phyloP scores from a whole-genome alignment of 2,113 vertebrate genomes.

The Lycocorax pyrrhopterus region DNA sequence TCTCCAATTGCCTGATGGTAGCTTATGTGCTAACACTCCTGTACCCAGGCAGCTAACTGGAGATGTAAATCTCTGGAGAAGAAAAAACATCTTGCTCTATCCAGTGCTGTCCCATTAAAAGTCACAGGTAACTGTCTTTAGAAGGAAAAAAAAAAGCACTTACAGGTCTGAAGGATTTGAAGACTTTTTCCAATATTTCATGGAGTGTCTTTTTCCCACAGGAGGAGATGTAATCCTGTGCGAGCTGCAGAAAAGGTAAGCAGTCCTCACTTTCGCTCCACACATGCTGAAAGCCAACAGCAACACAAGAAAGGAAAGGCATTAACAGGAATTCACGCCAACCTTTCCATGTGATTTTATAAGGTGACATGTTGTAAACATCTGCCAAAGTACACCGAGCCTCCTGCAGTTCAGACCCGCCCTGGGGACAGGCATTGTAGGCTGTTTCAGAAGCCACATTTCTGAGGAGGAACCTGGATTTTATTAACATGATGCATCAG shows the following conservation, averaged over 20 bases:
- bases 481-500: neutral
- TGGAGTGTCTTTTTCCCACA: slow-evolving; percentile 97
- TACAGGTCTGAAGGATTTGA: slow-evolving; percentile 97
- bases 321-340: neutral
- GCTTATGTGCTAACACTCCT: neutral
- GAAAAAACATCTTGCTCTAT: neutral
- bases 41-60: neutral
- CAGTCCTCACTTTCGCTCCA: slow-evolving; percentile 99
- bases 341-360: neutral
- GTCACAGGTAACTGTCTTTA: neutral
- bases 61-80: neutral
- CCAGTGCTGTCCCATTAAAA: neutral
- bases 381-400: neutral
- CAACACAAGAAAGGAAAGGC: slow-evolving; percentile 7
- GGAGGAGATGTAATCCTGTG: slow-evolving; percentile 98
- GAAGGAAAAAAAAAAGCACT: slow-evolving; percentile 57
- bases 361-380: neutral
- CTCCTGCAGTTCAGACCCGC: neutral
- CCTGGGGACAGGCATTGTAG: neutral
- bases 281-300: slow-evolving; percentile 82
- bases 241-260: slow-evolving; percentile 93
- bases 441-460: neutral
- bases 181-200: slow-evolving; percentile 97
- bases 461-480: neutral
- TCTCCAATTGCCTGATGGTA: neutral